Conservation (phyloP, 2,888 invertebrate genomes). For the Apamea monoglypha region DNA sequence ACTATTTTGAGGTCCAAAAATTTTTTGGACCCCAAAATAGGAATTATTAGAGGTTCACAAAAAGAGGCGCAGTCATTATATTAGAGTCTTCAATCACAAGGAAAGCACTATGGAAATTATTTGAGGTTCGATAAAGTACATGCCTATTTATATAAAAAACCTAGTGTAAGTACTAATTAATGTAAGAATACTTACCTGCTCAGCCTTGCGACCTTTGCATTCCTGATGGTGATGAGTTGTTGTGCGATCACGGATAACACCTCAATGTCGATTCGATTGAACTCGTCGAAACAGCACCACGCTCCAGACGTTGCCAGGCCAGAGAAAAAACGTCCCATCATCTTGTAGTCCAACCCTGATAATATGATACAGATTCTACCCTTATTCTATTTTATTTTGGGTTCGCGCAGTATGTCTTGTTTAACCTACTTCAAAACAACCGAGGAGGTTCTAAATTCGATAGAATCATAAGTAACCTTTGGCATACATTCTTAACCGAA, state of each 20-base stretch:
- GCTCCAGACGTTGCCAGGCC: conserved; percentile 97
- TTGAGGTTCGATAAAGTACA: not conserved
- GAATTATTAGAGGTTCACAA: not conserved
- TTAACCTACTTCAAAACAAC: not conserved
- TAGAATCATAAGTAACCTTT: not conserved
- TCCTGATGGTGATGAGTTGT: conserved; percentile 96
- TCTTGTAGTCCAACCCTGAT: conserved; percentile 91
- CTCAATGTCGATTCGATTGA: conserved; percentile 97
- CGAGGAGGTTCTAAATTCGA: not conserved
- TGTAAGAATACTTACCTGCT: conserved; percentile 72
- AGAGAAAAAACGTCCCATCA: conserved; percentile 98
- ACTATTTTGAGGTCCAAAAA: too few species aligned
- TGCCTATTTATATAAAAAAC: too few species aligned
- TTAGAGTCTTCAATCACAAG: not conserved
- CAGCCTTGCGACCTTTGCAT: conserved; percentile 94
- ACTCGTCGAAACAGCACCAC: conserved; percentile 98
- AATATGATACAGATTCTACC: not conserved
- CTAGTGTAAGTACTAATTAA: not conserved
- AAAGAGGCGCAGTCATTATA: not conserved
- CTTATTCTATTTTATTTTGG: not conserved
- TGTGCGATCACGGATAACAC: conserved; percentile 97
- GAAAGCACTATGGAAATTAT: not conserved
- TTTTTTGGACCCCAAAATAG: not conserved
- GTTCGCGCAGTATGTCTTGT: not conserved
- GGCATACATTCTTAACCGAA: not conserved